phyloP scores from a whole-genome alignment of 2,888 invertebrate species.

The Polyommatus icarus region DNA sequence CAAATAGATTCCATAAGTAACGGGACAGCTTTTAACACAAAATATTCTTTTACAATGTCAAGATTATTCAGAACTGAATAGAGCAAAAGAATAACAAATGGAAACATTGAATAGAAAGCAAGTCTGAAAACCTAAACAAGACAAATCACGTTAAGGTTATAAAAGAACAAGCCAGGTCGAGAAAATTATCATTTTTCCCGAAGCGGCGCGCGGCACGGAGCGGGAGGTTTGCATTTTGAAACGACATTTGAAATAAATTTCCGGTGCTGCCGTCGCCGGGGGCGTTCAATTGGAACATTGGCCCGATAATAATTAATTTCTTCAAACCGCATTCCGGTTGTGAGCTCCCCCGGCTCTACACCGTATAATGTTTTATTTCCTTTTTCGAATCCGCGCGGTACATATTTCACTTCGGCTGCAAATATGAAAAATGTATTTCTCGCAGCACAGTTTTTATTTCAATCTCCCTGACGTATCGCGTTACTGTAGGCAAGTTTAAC shows the following conservation, averaged over 20 bases:
- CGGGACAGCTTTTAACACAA: too few relatives aligned
- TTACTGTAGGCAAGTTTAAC: not conserved
- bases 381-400: conserved; percentile 26
- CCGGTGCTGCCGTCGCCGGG: conserved; percentile 56
- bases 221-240: conserved; percentile 63
- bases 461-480: not conserved
- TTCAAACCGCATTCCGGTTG: conserved; percentile 50
- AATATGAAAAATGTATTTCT: conserved; percentile 31
- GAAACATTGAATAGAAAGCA: not conserved
- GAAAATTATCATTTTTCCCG: conserved; percentile 66
- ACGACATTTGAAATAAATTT: conserved; percentile 76
- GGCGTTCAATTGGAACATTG: conserved; percentile 73
- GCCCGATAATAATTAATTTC: conserved; percentile 74
- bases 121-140: conserved; percentile 11
- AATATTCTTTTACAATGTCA: not conserved
- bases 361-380: conserved; percentile 18
- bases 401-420: conserved; percentile 29
- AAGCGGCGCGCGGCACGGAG: conserved; percentile 45
- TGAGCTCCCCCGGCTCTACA: conserved; percentile 30
- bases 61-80: not conserved
- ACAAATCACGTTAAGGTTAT: conserved; percentile 30
- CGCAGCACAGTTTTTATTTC: conserved; percentile 8
- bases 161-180: conserved; percentile 36
- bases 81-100: not conserved
- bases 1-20: too few relatives aligned